Evolutionary conservation across 2,797 vertebrate genomes (phyloP), one percentile per base, ranked within the genome.

Genomic region (Gymnocypris eckloni): DNA sequence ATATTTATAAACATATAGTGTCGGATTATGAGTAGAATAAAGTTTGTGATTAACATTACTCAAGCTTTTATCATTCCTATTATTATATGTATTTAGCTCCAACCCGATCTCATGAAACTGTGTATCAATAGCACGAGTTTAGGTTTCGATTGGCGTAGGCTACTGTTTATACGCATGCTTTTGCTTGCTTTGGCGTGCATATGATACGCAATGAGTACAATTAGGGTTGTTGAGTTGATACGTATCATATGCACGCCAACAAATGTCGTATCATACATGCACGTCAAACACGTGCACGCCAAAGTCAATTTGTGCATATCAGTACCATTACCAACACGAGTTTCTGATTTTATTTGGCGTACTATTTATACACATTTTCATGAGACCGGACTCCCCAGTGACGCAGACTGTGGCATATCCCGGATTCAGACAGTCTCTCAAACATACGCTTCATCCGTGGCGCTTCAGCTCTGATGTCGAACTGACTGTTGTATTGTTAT

Each of bases 401-500:
- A 69, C 20, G 73, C 64, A 67, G 66, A n/a, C 43, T n/a, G 66
- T 48, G 28, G 64, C 25, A 39, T 37, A 50, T 22, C 66, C 28
- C 8, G 28, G 41, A 3, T 70, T 37, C 33, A 22, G 18, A n/a
- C 33, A 59, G 75, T 54, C 3, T 71, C 15, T 59, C n/a, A 20
- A 15, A 41, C 69, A 72, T 22, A 54, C 41, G 33, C n/a, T 59
- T 16, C 37, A 56, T 39, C 20, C 13, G 5, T 37, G 61, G 25
- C 25, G 48, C 54, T 79, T 73, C 50, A 54, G 67, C 78, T 43
- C 79, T n/a, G 76, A 48, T 69, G 71, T 86, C 70, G 83, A 66
- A 70, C 50, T 43, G 13, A 3, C 22, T 45, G 37, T 76, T 86
- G 86, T 79, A 75, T 88, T 89, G 86, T 90, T 89, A 73, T 83